A percentile compares a stretch with the other conserved stretches of the same genome.
phyloP scores from a whole-genome alignment of 2,797 vertebrate species.

The Megalops cyprinoides region DNA sequence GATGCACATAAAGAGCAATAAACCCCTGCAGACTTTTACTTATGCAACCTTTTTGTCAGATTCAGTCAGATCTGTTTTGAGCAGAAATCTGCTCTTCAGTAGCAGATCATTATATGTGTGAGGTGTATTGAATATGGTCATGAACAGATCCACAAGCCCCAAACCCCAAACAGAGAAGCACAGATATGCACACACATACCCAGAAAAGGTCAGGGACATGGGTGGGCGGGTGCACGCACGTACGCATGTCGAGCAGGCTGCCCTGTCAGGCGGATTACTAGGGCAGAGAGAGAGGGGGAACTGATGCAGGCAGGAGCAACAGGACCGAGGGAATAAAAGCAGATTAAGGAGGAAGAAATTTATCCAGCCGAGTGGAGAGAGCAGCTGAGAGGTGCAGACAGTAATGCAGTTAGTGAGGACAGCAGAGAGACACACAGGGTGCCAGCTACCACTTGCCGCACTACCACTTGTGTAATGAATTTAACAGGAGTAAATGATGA shows the following conservation, averaged over 20 bases:
- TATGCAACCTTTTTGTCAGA: neutral
- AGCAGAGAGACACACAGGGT: neutral
- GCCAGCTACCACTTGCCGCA: neutral
- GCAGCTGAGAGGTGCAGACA: neutral
- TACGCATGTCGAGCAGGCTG: slow-evolving; percentile 6
- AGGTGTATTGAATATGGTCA: too few species aligned
- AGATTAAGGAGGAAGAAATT: slow-evolving; percentile 15
- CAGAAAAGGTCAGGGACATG: slow-evolving; percentile 15
- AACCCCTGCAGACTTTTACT: neutral
- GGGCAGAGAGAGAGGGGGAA: neutral
- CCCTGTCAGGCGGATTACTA: neutral
- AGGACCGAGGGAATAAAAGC: neutral
- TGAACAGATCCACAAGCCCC: too few species aligned
- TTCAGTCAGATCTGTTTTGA: neutral
- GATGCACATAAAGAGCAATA: too few species aligned
- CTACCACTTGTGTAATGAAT: neutral
- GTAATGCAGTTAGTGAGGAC: neutral
- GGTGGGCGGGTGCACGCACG: neutral
- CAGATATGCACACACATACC: neutral
- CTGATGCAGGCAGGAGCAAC: neutral
- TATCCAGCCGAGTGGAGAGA: neutral
- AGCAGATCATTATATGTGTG: too few species aligned
- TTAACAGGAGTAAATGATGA: slow-evolving; percentile 23
- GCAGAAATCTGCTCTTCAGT: neutral
- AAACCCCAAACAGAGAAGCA: neutral